These are phyloP conservation scores for Arge pagana DNA, from an alignment of 2,888 invertebrate genomes.

Conservation along the genomic window DNA sequence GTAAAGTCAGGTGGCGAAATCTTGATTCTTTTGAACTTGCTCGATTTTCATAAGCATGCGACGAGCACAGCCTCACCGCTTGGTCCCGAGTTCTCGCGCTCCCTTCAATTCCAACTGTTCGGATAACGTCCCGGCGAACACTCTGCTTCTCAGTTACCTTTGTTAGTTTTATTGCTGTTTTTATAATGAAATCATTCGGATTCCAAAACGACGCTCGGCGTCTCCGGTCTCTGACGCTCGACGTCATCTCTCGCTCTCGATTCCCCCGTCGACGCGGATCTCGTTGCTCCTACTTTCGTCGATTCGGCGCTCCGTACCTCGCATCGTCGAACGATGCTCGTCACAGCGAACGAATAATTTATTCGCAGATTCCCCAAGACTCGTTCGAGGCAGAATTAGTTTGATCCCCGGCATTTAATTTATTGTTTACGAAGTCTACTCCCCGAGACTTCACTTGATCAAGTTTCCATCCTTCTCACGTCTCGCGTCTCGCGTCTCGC, in stretches of 20 bases:
- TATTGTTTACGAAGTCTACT: slow-evolving; percentile 26
- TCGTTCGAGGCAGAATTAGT: slow-evolving; percentile 24
- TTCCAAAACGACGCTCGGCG: slow-evolving; percentile 42
- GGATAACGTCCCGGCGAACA: slow-evolving; percentile 36
- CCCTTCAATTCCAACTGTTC: slow-evolving; percentile 46
- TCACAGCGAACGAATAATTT: slow-evolving; percentile 25
- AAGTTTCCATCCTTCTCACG: slow-evolving; percentile 20
- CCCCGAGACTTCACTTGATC: slow-evolving; percentile 20
- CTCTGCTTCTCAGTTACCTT: slow-evolving; percentile 38
- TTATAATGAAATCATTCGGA: slow-evolving; percentile 47
- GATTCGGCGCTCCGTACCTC: not conserved
- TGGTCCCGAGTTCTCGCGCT: slow-evolving; percentile 19
- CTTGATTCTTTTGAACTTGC: too few species aligned
- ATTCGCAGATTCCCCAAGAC: slow-evolving; percentile 23
- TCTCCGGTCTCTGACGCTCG: slow-evolving; percentile 38
- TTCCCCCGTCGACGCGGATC: not conserved
- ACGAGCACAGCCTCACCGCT: too few species aligned
- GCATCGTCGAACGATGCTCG: slow-evolving; percentile 14
- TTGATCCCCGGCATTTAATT: slow-evolving; percentile 26
- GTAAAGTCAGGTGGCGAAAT: too few species aligned
- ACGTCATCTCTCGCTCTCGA: slow-evolving; percentile 30
- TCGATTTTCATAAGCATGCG: too few species aligned
- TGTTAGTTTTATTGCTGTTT: slow-evolving; percentile 50
- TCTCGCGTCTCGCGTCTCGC: not conserved
- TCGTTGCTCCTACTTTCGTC: slow-evolving; percentile 7